A percentile compares a stretch with the other conserved stretches of the same genome.
These are phyloP conservation scores for Ennomos fuscantarius DNA, from an alignment of 2,888 invertebrate species.

Conservation along the genomic window DNA sequence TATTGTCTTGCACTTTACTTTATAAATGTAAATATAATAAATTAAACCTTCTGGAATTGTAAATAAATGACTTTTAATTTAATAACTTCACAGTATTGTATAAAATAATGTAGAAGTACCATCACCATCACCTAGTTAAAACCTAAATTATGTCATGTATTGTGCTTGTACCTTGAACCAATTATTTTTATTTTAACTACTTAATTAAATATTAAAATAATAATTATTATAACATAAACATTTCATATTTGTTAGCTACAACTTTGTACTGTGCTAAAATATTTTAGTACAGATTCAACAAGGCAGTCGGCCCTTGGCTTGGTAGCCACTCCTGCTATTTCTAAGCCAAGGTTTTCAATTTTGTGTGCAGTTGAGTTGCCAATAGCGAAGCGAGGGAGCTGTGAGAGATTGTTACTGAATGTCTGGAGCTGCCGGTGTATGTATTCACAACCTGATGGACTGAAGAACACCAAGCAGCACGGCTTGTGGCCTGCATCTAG, in stretches of 20 bases:
- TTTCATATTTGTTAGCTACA: slow-evolving; percentile 37
- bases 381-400: slow-evolving; percentile 74
- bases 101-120: slow-evolving; percentile 38
- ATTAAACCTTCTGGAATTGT: not conserved
- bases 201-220: slow-evolving; percentile 3
- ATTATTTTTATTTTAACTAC: slow-evolving; percentile 7
- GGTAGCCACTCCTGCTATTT: slow-evolving; percentile 71
- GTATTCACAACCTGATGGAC: slow-evolving; percentile 78
- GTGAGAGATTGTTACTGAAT: slow-evolving; percentile 63
- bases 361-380: slow-evolving; percentile 78
- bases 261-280: slow-evolving; percentile 53
- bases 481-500: slow-evolving; percentile 50
- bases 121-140: slow-evolving; percentile 45
- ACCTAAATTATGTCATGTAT: slow-evolving; percentile 16
- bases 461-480: slow-evolving; percentile 75
- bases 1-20: no score
- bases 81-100: slow-evolving; percentile 3
- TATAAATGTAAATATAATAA: no score
- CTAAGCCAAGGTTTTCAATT: slow-evolving; percentile 73
- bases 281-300: slow-evolving; percentile 59
- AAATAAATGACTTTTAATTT: slow-evolving; percentile 18
- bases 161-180: slow-evolving; percentile 2
- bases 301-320: slow-evolving; percentile 65
- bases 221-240: not conserved
- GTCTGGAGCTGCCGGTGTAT: slow-evolving; percentile 73